These are phyloP conservation scores for Erinaceus europaeus DNA, from an alignment of 2,113 vertebrate genomes.

Conservation along the genomic window DNA sequence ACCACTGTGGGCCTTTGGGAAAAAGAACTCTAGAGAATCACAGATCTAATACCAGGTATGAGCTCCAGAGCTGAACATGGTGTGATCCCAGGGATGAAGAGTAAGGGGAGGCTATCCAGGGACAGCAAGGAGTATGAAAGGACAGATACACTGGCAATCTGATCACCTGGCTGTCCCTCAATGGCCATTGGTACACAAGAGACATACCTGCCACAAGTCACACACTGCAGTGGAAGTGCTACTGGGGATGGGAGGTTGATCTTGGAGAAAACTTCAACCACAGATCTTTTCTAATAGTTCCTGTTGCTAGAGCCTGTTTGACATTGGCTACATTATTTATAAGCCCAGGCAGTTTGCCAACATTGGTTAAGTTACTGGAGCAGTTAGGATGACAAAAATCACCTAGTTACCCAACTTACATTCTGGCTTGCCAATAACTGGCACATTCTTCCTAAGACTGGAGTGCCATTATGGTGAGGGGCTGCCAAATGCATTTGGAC, in stretches of 20 bases:
- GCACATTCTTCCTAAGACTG: background rate
- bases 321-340: conserved; percentile 73
- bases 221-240: background rate
- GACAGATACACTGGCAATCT: background rate
- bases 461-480: background rate
- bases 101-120: background rate
- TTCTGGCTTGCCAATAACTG: background rate
- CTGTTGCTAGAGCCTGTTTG: conserved; percentile 17
- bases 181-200: background rate
- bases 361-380: conserved; percentile 51
- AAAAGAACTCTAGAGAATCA: background rate
- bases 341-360: conserved; percentile 45
- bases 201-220: background rate
- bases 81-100: background rate
- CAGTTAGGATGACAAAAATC: conserved; percentile 7
- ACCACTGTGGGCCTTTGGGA: background rate
- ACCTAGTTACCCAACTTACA: background rate
- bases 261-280: conserved; percentile 25
- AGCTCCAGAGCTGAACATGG: background rate
- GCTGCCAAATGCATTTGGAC: background rate
- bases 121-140: background rate
- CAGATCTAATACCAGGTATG: background rate
- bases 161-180: background rate
- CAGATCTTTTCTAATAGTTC: conserved; percentile 46
- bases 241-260: conserved; percentile 44